Base-by-base conservation (phyloP, 35 echinoderm and acorn worm species). In the Apostichopus californicus region DNA sequence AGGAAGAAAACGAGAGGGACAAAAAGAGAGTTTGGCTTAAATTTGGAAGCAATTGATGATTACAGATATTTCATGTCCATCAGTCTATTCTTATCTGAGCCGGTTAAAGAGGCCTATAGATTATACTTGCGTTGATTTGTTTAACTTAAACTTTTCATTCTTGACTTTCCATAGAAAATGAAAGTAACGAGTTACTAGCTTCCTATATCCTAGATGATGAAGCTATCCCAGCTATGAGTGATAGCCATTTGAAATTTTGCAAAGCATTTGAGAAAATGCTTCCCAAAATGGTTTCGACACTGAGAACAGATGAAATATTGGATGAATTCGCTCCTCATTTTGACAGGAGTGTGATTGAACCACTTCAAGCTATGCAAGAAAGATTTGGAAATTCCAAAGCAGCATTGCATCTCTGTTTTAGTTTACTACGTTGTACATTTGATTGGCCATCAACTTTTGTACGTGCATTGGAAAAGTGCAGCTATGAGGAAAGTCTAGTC, bases 361-460 rank as follows among this genome's bases (percentile, higher is more conserved):
- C 13, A 20, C 14, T 73, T 3, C 20, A 73, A n/a, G 15, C 71
- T 73, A 73, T 73, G 14, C 6, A 17, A 17, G 71, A 73, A 1
- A 73, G 6, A 5, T 73, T 6, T 22, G 20, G 71, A 17, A 73
- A 22, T 5, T 73, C 71, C 71, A 73, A 73, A 20, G 71, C 71
- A 73, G 71, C 71, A 5, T 73, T 73, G 71, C 71, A 73, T n/a
- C 11, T 73, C 1, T 73, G 71, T 22, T 17, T 73, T 22, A 73
- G 11, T 17, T 5, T 73, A 6, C 71, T 73, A 17, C 71, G 71
- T n/a, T 17, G 71, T 73, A 4, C 71, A 17, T 73, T 18, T n/a
- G 71, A 73, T 22, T 73, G 71, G 71, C 71, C 71, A 22, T 73
- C 71, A 17, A 73, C 71, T 17, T 73, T 73, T 73, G 71, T 73